Evolutionary conservation across 2,113 vertebrate species (phyloP).

Genomic region (Peromyscus polionotus): DNA sequence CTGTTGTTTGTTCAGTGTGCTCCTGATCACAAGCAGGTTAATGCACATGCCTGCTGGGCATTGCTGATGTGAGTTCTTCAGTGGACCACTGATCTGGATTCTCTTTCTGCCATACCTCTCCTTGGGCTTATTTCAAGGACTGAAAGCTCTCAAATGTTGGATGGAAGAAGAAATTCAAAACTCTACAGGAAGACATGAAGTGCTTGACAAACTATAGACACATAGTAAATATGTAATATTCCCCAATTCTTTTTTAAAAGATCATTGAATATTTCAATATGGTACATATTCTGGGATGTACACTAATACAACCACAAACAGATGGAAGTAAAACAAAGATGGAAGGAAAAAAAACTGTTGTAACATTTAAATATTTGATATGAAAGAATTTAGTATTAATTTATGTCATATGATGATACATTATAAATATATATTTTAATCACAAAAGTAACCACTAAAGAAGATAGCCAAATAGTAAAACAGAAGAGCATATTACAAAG

Average conservation of each 20-base stretch:
- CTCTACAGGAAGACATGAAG: constrained; percentile 39
- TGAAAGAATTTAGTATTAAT: not conserved
- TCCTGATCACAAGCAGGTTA: not conserved
- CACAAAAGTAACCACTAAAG: not conserved
- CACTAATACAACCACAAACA: not conserved
- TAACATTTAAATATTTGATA: constrained; percentile 16
- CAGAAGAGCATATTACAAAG: not conserved
- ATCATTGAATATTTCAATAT: constrained; percentile 38
- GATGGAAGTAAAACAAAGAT: constrained; percentile 19
- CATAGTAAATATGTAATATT: not conserved
- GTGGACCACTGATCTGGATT: not conserved
- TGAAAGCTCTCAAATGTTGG: not conserved
- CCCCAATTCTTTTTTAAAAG: not conserved
- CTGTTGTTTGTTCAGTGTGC: constrained; percentile 13
- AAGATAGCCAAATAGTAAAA: constrained; percentile 33
- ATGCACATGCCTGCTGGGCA: not conserved
- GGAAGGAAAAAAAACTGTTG: not conserved
- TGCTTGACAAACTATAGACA: not conserved
- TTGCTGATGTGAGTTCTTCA: not conserved
- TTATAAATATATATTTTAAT: constrained; percentile 48
- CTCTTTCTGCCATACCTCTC: not conserved
- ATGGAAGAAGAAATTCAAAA: constrained; percentile 31
- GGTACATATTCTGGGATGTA: not conserved
- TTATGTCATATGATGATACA: not conserved
- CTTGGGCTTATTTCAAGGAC: constrained; percentile 24